A percentile compares a stretch with the other conserved stretches of the same genome.
phyloP scores from a whole-genome alignment of 1,140 invertebrate species.

The Diabrotica undecimpunctata region DNA sequence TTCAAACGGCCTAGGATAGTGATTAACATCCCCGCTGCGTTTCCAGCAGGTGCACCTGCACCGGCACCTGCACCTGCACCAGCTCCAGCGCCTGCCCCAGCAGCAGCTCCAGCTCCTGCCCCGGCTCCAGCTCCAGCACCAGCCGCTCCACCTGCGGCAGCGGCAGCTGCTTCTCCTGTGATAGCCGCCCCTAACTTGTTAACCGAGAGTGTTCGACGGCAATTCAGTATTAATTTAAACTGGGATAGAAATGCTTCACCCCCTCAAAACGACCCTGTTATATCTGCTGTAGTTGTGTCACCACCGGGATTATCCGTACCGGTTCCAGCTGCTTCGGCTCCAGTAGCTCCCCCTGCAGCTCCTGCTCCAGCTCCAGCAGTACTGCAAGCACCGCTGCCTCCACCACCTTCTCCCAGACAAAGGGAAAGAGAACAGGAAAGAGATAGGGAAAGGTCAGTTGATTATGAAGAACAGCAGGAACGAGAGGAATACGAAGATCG shows the following conservation, averaged over 20 bases:
- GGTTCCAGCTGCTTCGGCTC: conserved; percentile 7
- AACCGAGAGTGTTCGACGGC: conserved; percentile 9
- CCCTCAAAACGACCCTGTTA: conserved; percentile 3
- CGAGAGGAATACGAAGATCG: conserved; percentile 13
- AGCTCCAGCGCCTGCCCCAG: neutral
- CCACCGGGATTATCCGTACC: neutral
- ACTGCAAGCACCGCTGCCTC: neutral
- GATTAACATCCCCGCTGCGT: conserved; percentile 5
- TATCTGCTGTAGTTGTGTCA: conserved; percentile 4
- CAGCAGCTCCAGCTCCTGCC: neutral
- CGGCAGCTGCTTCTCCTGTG: neutral
- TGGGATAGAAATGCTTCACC: conserved; percentile 11
- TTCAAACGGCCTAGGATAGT: conserved; percentile 17
- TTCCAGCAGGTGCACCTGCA: neutral
- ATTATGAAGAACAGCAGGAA: neutral
- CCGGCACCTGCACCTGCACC: conserved; percentile 7
- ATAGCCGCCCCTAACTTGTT: neutral
- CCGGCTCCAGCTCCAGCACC: conserved; percentile 4
- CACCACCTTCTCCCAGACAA: conserved; percentile 1
- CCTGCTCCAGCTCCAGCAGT: conserved; percentile 4
- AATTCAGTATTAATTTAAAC: conserved; percentile 16
- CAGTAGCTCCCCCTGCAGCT: neutral
- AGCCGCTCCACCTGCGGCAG: neutral
- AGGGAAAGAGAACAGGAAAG: neutral
- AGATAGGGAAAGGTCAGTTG: neutral